Evolutionary conservation across 1,140 invertebrate genomes (phyloP), one percentile per base, ranked within the genome.

Genomic region (Tetragonula clypearis): DNA sequence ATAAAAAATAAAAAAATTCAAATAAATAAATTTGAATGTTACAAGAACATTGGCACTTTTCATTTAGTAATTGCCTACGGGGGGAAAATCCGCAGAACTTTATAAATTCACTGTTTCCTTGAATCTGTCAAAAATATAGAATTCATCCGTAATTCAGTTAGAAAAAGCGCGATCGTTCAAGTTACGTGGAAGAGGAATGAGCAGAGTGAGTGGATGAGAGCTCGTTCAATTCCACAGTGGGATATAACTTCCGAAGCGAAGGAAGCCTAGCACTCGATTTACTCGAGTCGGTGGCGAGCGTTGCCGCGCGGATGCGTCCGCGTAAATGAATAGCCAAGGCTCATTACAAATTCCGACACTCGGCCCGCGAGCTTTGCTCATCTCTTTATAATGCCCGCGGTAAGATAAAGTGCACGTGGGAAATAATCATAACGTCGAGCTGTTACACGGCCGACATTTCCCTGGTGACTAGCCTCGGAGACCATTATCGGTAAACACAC

Each of bases 401-500:
- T 41, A 56, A 79, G 76, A 85, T 26, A 79, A 76, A 68, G 79
- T 49, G 56, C 15, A 56, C 79, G 53, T 21, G 68, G 79, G 75
- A 82, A 89, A 89, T 89, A 77, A 80, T 74, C 74, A 35, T 62
- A 79, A 88, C n/a, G 58, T 68, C 11, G 79, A 55, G 53, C 69
- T 49, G 41, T 82, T 71, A 71, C 71, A 77, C 74, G 78, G n/a
- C 19, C 21, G 73, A 84, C 58, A 79, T 89, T 84, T 80, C 66
- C 72, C 62, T 26, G 26, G 71, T 72, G 35, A 79, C 35, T 58
- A 55, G 55, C n/a, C 86, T 35, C 30, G 68, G 23, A 23, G 78
- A 79, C 60, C 82, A 87, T 91, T 90, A 91, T 91, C 87, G 85
- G 85, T 90, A 87, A 91, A 89, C 72, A 77, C 72, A 65, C 87